phyloP scores from a whole-genome alignment of 64 coral and sea anemone species.

The Platygyra sinensis region DNA sequence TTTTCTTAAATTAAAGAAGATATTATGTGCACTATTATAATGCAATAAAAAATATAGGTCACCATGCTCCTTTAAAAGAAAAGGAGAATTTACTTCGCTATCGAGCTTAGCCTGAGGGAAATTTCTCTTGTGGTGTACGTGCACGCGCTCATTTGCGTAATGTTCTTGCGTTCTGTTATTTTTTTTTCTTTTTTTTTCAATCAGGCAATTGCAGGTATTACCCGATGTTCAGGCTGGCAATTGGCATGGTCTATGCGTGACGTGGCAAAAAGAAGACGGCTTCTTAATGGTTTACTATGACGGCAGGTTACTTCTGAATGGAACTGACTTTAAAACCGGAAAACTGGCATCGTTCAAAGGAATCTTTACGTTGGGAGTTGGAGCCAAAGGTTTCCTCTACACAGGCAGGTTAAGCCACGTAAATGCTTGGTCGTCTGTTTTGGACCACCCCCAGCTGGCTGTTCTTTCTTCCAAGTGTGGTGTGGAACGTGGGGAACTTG shows the following conservation, averaged over 20 bases:
- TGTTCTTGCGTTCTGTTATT: background rate
- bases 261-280: slow-evolving; percentile 19
- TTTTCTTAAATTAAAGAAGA: too few relatives aligned
- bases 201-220: background rate
- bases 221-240: background rate
- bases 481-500: slow-evolving; percentile 18
- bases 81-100: too few relatives aligned
- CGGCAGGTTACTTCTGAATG: background rate
- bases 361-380: background rate
- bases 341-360: background rate
- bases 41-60: too few relatives aligned
- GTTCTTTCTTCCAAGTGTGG: slow-evolving; percentile 27
- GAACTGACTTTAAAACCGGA: background rate
- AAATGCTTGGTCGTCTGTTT: slow-evolving; percentile 31
- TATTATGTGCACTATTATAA: too few relatives aligned
- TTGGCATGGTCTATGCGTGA: slow-evolving; percentile 27
- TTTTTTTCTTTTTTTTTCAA: too few relatives aligned
- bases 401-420: background rate
- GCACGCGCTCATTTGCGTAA: too few relatives aligned
- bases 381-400: background rate
- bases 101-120: too few relatives aligned
- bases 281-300: background rate
- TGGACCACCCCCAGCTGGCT: background rate
- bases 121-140: too few relatives aligned
- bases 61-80: too few relatives aligned